These are phyloP conservation scores for Pantherophis guttatus DNA, from an alignment of 2,113 vertebrate genomes.

Conservation along the genomic window DNA sequence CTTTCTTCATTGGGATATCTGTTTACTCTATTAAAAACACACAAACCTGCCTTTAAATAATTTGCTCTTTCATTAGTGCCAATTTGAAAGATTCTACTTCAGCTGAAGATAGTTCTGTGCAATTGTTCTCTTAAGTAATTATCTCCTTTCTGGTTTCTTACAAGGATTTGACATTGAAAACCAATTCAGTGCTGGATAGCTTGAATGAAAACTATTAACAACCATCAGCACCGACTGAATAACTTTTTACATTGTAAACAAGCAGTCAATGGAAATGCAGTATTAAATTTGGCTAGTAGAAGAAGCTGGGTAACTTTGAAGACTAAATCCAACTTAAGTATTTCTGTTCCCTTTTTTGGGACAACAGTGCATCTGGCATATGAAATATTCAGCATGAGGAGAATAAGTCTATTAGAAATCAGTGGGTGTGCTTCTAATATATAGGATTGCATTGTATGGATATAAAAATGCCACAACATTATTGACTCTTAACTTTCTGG, in stretches of 20 bases:
- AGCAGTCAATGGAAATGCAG: neutral
- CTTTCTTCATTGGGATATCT: conserved; percentile 27
- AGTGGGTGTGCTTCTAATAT: neutral
- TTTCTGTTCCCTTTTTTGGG: neutral
- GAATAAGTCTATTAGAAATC: neutral
- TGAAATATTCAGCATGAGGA: neutral
- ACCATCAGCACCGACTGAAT: conserved; percentile 2
- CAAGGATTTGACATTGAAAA: conserved; percentile 4
- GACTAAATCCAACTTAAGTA: neutral
- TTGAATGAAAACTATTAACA: conserved; percentile 10
- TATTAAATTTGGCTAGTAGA: conserved; percentile 29
- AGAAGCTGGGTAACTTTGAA: neutral
- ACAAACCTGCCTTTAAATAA: neutral
- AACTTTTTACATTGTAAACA: neutral
- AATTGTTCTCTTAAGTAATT: conserved; percentile 18
- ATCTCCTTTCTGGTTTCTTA: neutral
- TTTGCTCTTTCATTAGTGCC: conserved; percentile 15
- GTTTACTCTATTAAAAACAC: conserved; percentile 29
- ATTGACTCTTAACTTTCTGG: neutral
- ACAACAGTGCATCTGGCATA: neutral
- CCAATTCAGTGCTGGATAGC: neutral
- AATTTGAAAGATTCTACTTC: conserved; percentile 6
- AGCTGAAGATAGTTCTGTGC: neutral
- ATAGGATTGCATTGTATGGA: neutral
- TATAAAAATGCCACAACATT: neutral